These are phyloP conservation scores for Lochmaea capreae DNA, from an alignment of 2,888 invertebrate genomes.

Conservation along the genomic window DNA sequence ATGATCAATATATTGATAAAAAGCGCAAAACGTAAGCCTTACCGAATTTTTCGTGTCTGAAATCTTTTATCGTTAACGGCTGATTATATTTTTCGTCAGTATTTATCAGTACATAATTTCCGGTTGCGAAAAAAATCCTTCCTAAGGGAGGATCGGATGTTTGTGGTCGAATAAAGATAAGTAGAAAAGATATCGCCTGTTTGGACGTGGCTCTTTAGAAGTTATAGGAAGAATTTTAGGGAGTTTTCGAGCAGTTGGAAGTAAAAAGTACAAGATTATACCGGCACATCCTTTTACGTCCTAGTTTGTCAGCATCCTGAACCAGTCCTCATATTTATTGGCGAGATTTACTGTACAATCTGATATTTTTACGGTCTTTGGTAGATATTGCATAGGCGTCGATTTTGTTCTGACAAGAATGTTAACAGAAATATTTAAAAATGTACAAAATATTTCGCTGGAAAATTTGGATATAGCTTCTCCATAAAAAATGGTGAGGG, in stretches of 20 bases:
- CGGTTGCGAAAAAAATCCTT: slow-evolving; percentile 8
- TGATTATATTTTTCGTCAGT: neutral
- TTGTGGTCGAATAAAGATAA: slow-evolving; percentile 43
- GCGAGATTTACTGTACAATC: slow-evolving; percentile 34
- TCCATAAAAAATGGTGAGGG: no score
- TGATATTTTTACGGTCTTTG: slow-evolving; percentile 34
- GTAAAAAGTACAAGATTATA: slow-evolving; percentile 51
- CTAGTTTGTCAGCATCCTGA: slow-evolving; percentile 49
- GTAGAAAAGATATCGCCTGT: slow-evolving; percentile 34
- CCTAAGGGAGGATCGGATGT: slow-evolving; percentile 22
- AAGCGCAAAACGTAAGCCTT: no score
- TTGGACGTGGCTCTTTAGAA: slow-evolving; percentile 38
- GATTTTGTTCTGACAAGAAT: slow-evolving; percentile 1
- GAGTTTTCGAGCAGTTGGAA: slow-evolving; percentile 42
- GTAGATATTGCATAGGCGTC: slow-evolving; percentile 1
- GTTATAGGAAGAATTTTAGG: slow-evolving; percentile 42
- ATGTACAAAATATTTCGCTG: no score
- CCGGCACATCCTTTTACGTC: slow-evolving; percentile 54
- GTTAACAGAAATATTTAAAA: neutral
- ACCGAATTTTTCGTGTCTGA: no score
- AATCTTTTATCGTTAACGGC: neutral
- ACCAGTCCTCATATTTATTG: slow-evolving; percentile 39
- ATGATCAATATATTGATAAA: no score
- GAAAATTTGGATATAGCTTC: no score
- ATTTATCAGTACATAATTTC: slow-evolving; percentile 29